Conservation (phyloP, 2,888 invertebrate species). For the Crioceris asparagi region DNA sequence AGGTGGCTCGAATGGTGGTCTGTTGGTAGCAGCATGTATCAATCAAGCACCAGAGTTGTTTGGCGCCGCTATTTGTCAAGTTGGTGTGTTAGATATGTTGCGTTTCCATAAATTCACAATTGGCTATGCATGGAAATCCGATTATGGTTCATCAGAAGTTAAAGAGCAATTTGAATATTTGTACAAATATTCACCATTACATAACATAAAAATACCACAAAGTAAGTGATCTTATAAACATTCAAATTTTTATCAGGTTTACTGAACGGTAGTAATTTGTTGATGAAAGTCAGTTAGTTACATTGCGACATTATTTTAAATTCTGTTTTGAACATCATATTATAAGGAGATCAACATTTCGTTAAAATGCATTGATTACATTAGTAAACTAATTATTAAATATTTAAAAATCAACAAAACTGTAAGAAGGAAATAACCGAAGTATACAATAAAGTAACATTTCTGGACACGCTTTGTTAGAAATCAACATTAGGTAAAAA, state of each 20-base stretch:
- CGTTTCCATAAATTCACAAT: conserved; percentile 97
- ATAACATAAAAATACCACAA: conserved; percentile 70
- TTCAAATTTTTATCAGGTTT: neutral
- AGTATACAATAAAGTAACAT: too few species aligned
- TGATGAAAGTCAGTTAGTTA: too few species aligned
- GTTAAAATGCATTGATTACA: too few species aligned
- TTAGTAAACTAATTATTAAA: too few species aligned
- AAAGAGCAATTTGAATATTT: conserved; percentile 77
- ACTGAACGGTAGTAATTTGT: neutral
- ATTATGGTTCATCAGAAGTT: conserved; percentile 87
- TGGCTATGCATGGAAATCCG: conserved; percentile 92
- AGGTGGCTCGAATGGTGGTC: conserved; percentile 95
- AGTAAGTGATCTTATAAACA: conserved; percentile 14
- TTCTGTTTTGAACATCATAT: too few species aligned
- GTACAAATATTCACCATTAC: conserved; percentile 83
- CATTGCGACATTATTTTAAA: too few species aligned
- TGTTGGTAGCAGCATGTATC: conserved; percentile 87
- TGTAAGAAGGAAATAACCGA: too few species aligned
- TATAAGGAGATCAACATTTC: too few species aligned
- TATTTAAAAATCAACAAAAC: too few species aligned
- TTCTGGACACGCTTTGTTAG: too few species aligned
- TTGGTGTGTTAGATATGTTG: conserved; percentile 95
- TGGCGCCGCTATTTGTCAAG: conserved; percentile 87
- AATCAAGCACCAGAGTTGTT: conserved; percentile 94
- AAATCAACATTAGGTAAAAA: too few species aligned